phyloP scores from a whole-genome alignment of 35 echinoderm and acorn worm species.

The Lytechinus pictus region DNA sequence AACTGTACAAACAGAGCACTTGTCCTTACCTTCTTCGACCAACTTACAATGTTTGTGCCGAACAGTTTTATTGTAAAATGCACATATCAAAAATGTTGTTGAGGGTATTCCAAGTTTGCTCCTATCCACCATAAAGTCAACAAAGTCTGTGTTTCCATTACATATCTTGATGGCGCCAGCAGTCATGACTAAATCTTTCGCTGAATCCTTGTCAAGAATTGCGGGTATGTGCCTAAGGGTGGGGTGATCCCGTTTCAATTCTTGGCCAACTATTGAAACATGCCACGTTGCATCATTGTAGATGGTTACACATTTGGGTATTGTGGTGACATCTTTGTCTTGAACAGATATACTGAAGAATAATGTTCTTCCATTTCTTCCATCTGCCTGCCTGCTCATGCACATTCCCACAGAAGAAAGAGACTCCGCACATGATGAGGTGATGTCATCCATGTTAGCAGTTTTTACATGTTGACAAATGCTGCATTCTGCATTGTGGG shows the following conservation, averaged over 20 bases:
- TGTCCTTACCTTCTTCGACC: too few relatives aligned
- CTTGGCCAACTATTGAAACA: constrained; percentile 19
- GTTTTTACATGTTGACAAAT: neutral
- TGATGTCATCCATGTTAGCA: neutral
- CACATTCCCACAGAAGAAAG: neutral
- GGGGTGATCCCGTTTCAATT: neutral
- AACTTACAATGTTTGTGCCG: too few relatives aligned
- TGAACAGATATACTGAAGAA: neutral
- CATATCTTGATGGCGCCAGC: neutral
- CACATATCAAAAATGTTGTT: too few relatives aligned
- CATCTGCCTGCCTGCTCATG: neutral
- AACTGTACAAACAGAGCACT: too few relatives aligned
- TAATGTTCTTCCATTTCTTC: too few relatives aligned
- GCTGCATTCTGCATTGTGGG: neutral
- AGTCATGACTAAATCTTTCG: neutral
- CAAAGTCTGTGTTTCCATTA: constrained; percentile 31
- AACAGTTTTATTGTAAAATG: too few relatives aligned
- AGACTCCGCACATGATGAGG: neutral
- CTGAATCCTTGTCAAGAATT: neutral
- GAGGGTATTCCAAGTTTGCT: too few relatives aligned
- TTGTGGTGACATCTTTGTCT: neutral
- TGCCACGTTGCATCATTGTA: constrained; percentile 31
- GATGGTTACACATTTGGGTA: neutral
- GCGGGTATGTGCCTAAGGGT: neutral
- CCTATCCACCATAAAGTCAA: neutral